Evolutionary conservation across 2,797 vertebrate species (phyloP).

Genomic region (Otolemur crassicaudatus): DNA sequence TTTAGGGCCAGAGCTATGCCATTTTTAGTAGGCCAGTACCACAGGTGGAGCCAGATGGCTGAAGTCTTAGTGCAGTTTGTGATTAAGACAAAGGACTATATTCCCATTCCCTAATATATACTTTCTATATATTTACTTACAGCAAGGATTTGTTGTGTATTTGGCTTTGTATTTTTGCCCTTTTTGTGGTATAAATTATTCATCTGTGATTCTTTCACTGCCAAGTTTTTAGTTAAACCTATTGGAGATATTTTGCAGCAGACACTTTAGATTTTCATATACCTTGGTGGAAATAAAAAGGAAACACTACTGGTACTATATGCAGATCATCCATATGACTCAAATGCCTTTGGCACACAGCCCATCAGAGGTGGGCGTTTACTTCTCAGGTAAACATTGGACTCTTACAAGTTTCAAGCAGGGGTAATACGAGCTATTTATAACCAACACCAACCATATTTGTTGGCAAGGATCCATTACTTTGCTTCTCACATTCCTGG

Average conservation of each 20-base stretch:
- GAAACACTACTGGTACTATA: background rate
- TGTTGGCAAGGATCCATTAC: background rate
- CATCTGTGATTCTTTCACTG: background rate
- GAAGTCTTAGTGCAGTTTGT: background rate
- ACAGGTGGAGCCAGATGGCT: too few species aligned
- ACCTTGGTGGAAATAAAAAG: background rate
- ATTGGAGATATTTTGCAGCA: background rate
- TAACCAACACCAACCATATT: background rate
- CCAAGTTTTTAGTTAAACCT: background rate
- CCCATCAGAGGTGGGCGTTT: background rate
- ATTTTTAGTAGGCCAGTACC: background rate
- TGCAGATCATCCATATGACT: background rate
- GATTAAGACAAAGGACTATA: background rate
- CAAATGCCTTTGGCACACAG: background rate
- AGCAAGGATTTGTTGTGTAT: background rate
- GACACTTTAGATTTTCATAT: background rate
- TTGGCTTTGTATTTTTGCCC: background rate
- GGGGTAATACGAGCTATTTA: background rate
- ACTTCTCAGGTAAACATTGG: background rate
- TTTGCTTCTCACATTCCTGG: background rate
- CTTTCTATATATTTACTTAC: background rate
- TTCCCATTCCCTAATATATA: background rate
- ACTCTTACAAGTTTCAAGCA: background rate
- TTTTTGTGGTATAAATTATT: conserved; percentile 3
- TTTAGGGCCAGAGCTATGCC: background rate